These are phyloP conservation scores for Brachypodius melanocephalos DNA, from an alignment of 2,113 vertebrate genomes.

Conservation along the genomic window DNA sequence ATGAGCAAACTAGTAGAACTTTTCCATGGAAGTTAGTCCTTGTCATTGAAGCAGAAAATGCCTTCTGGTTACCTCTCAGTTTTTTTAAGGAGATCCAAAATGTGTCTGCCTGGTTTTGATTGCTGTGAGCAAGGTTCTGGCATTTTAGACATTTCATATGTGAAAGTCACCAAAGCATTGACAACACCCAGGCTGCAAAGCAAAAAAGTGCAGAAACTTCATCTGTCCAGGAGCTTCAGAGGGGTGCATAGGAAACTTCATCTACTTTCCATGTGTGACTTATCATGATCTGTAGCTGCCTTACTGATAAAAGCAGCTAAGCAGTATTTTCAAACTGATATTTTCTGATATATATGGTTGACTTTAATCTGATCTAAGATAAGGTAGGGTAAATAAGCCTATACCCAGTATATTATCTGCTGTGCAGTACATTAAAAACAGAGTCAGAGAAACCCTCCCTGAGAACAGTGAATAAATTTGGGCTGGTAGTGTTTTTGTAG, in stretches of 20 bases:
- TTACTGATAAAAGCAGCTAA: background rate
- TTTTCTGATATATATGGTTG: background rate
- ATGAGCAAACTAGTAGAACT: background rate
- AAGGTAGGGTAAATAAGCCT: background rate
- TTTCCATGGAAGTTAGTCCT: background rate
- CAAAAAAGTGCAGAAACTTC: background rate
- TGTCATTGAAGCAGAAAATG: background rate
- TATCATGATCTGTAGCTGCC: background rate
- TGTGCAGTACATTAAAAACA: slow-evolving; percentile 9
- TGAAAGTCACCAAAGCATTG: background rate
- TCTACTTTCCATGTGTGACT: background rate
- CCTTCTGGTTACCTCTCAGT: background rate
- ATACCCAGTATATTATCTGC: background rate
- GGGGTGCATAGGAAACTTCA: background rate
- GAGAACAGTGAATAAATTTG: slow-evolving; percentile 35
- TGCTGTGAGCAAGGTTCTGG: background rate
- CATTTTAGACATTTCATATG: background rate
- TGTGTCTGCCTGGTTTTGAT: background rate
- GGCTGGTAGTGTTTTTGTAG: background rate
- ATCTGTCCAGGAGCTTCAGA: background rate
- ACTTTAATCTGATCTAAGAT: slow-evolving; percentile 27
- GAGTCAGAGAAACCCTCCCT: background rate
- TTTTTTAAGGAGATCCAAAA: background rate
- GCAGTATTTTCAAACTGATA: background rate
- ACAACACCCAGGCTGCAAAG: background rate